Conservation (phyloP, 2,888 invertebrate genomes). For the Lycocerus yunnanus region DNA sequence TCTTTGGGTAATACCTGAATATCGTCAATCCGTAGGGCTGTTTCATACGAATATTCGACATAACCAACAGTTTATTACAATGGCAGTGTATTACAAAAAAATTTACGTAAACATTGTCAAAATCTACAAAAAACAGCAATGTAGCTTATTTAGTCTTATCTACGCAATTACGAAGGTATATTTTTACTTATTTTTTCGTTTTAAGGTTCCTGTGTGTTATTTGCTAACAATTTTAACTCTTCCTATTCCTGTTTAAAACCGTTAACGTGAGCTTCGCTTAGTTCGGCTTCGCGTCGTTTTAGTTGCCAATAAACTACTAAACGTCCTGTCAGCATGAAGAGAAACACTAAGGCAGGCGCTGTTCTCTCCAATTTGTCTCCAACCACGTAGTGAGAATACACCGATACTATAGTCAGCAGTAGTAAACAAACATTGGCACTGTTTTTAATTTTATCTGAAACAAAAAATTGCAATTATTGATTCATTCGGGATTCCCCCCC, state of each 20-base stretch:
- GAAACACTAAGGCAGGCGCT: constrained; percentile 88
- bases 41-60: no score
- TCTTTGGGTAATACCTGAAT: no score
- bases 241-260: constrained; percentile 54
- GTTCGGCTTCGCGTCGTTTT: constrained; percentile 55
- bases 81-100: constrained; percentile 25
- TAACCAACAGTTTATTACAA: constrained; percentile 8
- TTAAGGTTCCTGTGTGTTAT: background rate
- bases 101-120: background rate
- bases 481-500: no score
- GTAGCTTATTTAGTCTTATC: background rate
- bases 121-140: constrained; percentile 8
- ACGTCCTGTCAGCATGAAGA: constrained; percentile 89
- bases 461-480: constrained; percentile 29
- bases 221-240: constrained; percentile 1
- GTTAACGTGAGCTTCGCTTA: constrained; percentile 45
- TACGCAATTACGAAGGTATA: constrained; percentile 3
- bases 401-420: constrained; percentile 82
- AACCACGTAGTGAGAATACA: constrained; percentile 92
- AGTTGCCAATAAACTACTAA: constrained; percentile 80
- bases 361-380: constrained; percentile 91
- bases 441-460: constrained; percentile 88
- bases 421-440: constrained; percentile 85
- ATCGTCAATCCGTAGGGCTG: no score
- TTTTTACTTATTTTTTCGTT: background rate